phyloP scores from a whole-genome alignment of 35 echinoderm and acorn worm genomes.

The Chiridota heheva region DNA sequence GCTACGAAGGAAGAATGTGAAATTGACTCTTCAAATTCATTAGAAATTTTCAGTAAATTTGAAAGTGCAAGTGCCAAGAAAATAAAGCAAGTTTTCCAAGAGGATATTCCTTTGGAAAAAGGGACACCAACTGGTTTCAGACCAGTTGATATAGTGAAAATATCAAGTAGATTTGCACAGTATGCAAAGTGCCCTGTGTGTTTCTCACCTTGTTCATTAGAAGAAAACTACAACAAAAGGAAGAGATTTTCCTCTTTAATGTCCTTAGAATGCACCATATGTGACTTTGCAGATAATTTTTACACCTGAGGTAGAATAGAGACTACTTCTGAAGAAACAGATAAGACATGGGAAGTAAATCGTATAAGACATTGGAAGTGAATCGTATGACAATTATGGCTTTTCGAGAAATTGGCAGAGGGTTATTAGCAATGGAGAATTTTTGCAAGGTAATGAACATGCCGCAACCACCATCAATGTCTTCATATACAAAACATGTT shows the following conservation, averaged over 20 bases:
- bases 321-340: not conserved
- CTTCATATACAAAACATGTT: conserved; percentile 1
- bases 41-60: too few species aligned
- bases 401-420: conserved; percentile 33
- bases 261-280: not conserved
- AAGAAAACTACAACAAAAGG: conserved; percentile 2
- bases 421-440: conserved; percentile 9
- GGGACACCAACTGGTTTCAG: not conserved
- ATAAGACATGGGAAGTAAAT: conserved; percentile 33
- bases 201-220: not conserved
- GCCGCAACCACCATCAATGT: conserved; percentile 16
- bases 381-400: conserved; percentile 29
- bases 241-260: not conserved
- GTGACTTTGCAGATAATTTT: conserved; percentile 17
- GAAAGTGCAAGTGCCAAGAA: not conserved
- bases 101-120: not conserved
- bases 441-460: conserved; percentile 38
- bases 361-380: too few species aligned
- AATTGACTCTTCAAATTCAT: not conserved
- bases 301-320: conserved; percentile 2
- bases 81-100: not conserved
- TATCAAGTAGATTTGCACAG: not conserved
- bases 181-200: conserved; percentile 25
- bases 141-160: not conserved
- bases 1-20: not conserved